Percentiles rank a stretch among this genome's conserved stretches.
Conservation (phyloP, 1,140 invertebrate genomes). For the Ganaspis sp. region DNA sequence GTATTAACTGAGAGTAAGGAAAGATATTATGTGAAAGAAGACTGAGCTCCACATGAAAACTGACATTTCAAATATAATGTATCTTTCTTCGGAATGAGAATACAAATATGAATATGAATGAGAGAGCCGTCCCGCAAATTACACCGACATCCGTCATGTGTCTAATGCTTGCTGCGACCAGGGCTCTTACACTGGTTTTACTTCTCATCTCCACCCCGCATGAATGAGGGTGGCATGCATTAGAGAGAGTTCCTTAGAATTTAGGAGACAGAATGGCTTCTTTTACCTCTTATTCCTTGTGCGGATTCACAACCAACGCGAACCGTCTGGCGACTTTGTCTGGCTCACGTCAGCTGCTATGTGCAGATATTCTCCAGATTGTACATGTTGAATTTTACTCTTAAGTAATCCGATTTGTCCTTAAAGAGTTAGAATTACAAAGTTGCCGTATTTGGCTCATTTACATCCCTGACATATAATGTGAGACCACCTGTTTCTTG, state of each 20-base stretch:
- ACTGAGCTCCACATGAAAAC: not conserved
- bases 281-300: constrained; percentile 7
- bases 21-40: constrained; percentile 2
- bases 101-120: constrained; percentile 69
- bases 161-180: constrained; percentile 57
- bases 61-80: constrained; percentile 19
- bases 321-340: constrained; percentile 24
- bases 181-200: not conserved
- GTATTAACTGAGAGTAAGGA: not conserved
- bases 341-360: constrained; percentile 23
- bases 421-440: constrained; percentile 29
- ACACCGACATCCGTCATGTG: constrained; percentile 60
- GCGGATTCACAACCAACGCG: constrained; percentile 12
- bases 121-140: constrained; percentile 52
- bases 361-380: constrained; percentile 20
- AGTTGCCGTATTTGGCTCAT: not conserved
- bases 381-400: constrained; percentile 27
- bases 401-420: constrained; percentile 27
- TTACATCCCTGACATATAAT: not conserved
- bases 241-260: constrained; percentile 44
- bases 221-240: constrained; percentile 1
- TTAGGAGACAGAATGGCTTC: constrained; percentile 37
- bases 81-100: constrained; percentile 45
- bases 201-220: constrained; percentile 17
- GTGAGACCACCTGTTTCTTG: not conserved